These are phyloP conservation scores for Pygocentrus nattereri DNA, from an alignment of 2,797 vertebrate genomes.

Conservation along the genomic window DNA sequence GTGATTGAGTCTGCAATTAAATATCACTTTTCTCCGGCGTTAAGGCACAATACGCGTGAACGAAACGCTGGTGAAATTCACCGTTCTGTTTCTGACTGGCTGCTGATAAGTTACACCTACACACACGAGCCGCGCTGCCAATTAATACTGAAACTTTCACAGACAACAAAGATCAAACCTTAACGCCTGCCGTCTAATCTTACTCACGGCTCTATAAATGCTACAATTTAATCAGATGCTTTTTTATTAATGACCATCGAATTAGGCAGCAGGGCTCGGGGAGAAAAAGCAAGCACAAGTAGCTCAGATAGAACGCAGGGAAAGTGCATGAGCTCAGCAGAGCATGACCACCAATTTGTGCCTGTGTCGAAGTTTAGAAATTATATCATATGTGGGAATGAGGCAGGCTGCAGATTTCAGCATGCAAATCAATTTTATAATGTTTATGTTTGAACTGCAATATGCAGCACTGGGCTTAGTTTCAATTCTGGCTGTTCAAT, in stretches of 20 bases:
- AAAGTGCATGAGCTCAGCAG: neutral
- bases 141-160: constrained; percentile 70
- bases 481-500: neutral
- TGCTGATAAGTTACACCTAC: constrained; percentile 64
- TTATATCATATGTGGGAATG: neutral
- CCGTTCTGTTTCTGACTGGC: constrained; percentile 52
- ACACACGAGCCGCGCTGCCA: constrained; percentile 45
- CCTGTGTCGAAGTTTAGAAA: neutral
- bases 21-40: neutral
- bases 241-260: constrained; percentile 26
- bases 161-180: constrained; percentile 55
- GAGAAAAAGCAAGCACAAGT: neutral
- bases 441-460: neutral
- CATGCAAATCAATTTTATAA: neutral
- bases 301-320: neutral
- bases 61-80: constrained; percentile 58
- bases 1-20: neutral
- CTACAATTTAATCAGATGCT: constrained; percentile 51
- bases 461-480: neutral
- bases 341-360: no score
- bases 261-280: neutral
- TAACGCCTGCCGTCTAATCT: constrained; percentile 36
- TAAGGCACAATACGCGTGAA: constrained; percentile 32
- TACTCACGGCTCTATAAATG: constrained; percentile 35
- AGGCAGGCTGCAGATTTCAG: neutral